Evolutionary conservation across 2,797 vertebrate genomes (phyloP).

Genomic region (Megaceryle alcyon): DNA sequence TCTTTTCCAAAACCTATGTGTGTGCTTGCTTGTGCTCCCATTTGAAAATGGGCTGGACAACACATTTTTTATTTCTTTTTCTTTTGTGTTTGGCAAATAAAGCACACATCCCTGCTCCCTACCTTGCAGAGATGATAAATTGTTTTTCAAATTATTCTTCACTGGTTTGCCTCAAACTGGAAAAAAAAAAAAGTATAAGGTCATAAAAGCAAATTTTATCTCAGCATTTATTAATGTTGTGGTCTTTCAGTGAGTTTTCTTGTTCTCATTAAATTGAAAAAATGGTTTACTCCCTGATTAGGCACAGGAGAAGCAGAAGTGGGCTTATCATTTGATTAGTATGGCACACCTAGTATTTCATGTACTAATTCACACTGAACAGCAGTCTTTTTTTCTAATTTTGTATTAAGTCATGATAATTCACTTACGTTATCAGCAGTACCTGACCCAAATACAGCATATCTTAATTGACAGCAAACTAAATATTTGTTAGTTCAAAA

Average conservation of each 20-base stretch:
- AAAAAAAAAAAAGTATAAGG: neutral
- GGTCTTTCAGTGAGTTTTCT: neutral
- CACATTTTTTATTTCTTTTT: neutral
- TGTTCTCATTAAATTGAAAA: neutral
- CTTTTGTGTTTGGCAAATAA: neutral
- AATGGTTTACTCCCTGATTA: neutral
- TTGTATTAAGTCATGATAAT: neutral
- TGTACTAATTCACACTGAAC: neutral
- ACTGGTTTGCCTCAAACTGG: neutral
- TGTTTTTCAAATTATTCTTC: neutral
- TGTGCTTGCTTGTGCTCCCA: neutral
- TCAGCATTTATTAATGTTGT: neutral
- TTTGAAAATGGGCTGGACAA: neutral
- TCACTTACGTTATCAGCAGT: neutral
- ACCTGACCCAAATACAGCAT: neutral
- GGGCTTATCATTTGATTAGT: neutral
- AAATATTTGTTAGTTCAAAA: neutral
- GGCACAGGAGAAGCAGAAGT: neutral
- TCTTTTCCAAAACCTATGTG: neutral
- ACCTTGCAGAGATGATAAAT: neutral
- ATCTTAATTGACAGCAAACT: neutral
- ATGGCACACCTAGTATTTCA: neutral
- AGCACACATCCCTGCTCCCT: neutral
- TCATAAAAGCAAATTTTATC: neutral
- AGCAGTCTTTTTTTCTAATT: neutral